Percentiles rank a stretch among this genome's conserved stretches.
Evolutionary conservation across 2,113 vertebrate species (phyloP).

Genomic region (Nesoenas mayeri): DNA sequence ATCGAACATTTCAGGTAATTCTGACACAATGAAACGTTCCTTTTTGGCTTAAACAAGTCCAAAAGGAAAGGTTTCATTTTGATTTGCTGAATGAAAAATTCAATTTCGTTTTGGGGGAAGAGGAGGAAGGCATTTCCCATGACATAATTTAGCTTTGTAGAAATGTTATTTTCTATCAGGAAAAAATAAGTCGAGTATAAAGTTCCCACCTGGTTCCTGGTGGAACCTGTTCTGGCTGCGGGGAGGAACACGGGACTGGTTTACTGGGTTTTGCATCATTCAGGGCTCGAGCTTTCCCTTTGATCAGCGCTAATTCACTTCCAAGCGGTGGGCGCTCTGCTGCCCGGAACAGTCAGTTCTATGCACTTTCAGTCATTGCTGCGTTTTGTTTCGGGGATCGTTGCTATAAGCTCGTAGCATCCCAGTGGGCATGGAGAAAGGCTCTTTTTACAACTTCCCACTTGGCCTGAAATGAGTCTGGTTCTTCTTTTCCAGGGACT

Average conservation of each 20-base stretch:
- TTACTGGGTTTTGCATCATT: background rate
- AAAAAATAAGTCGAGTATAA: background rate
- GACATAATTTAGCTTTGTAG: background rate
- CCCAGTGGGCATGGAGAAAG: constrained; percentile 33
- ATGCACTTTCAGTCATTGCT: background rate
- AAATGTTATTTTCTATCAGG: background rate
- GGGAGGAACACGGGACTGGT: background rate
- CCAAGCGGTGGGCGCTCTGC: background rate
- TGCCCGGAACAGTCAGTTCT: background rate
- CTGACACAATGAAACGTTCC: background rate
- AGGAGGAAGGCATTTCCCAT: background rate
- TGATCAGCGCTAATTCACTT: background rate
- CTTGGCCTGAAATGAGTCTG: background rate
- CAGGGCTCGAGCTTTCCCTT: background rate
- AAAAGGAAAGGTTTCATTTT: background rate
- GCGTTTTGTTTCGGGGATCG: background rate
- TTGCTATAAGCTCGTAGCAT: background rate
- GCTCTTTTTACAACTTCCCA: background rate
- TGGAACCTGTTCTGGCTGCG: background rate
- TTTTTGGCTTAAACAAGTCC: background rate
- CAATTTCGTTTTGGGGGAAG: rapidly evolving
- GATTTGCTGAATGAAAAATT: background rate
- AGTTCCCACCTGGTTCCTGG: background rate
- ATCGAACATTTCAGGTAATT: background rate
- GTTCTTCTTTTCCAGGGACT: background rate